phyloP scores from a whole-genome alignment of 2,888 invertebrate genomes.

The Agapostemon virescens region DNA sequence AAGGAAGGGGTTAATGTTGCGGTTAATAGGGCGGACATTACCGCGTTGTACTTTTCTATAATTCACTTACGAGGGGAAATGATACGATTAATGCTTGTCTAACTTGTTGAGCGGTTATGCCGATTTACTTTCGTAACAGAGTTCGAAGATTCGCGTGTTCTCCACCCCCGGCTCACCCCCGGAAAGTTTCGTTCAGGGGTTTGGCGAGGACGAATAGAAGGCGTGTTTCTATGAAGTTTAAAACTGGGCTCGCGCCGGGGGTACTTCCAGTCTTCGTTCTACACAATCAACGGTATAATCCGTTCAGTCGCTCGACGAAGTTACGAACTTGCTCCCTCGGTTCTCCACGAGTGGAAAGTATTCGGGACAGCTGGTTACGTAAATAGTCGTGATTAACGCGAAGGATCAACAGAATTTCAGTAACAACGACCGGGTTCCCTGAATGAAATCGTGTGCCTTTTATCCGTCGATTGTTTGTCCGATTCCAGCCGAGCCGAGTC shows the following conservation, averaged over 20 bases:
- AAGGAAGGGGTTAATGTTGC: neutral
- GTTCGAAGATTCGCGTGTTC: neutral
- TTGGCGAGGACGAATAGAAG: constrained; percentile 46
- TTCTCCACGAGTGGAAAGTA: constrained; percentile 45
- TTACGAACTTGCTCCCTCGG: constrained; percentile 56
- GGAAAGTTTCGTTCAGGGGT: constrained; percentile 29
- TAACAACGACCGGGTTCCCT: neutral
- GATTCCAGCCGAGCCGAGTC: neutral
- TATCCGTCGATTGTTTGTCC: neutral
- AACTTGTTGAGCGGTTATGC: constrained; percentile 16
- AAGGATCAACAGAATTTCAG: constrained; percentile 30
- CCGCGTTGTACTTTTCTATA: neutral
- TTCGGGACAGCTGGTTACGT: constrained; percentile 50
- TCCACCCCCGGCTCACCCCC: neutral
- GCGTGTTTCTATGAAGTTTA: constrained; percentile 55
- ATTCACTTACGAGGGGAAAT: neutral
- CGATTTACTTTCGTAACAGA: constrained; percentile 4
- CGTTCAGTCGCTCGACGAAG: constrained; percentile 62
- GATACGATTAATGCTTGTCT: constrained; percentile 19
- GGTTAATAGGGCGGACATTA: neutral
- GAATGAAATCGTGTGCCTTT: neutral
- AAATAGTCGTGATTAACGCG: constrained; percentile 31
- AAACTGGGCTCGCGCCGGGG: constrained; percentile 52
- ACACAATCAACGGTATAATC: constrained; percentile 66
- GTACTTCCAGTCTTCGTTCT: constrained; percentile 46